Evolutionary conservation across 2,797 vertebrate species (phyloP).

Genomic region (Anguilla anguilla): DNA sequence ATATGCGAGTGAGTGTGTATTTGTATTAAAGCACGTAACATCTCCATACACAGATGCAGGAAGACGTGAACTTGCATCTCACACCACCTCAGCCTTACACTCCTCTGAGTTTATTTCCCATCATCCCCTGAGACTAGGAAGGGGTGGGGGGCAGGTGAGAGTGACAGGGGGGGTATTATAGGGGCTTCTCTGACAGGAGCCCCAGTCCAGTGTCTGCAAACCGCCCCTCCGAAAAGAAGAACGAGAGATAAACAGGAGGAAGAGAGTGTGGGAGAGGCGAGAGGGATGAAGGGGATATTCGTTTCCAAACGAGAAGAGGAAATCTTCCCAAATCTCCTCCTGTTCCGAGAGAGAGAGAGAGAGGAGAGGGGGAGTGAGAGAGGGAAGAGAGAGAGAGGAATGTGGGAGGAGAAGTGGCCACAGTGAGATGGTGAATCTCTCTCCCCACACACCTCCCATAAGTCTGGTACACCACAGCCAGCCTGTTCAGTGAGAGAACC

Average conservation of each 20-base stretch:
- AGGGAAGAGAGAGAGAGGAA: too few relatives aligned
- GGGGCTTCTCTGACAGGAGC: not conserved
- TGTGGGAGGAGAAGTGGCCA: too few relatives aligned
- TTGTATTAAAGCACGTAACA: not conserved
- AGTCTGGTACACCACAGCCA: too few relatives aligned
- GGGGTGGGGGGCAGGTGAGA: not conserved
- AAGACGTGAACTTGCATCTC: not conserved
- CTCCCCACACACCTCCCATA: too few relatives aligned
- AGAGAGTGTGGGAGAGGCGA: not conserved
- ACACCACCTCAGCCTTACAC: not conserved
- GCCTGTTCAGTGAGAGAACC: too few relatives aligned
- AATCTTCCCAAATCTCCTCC: constrained; percentile 6
- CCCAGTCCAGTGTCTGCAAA: not conserved
- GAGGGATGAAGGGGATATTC: not conserved
- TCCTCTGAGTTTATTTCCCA: not conserved
- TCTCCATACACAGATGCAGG: not conserved
- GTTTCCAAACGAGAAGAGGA: not conserved
- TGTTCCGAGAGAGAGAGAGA: not conserved
- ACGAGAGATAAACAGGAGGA: not conserved
- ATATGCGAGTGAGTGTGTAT: not conserved
- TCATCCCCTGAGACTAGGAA: not conserved
- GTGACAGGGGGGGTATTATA: not conserved
- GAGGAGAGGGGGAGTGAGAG: too few relatives aligned
- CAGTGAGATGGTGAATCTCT: too few relatives aligned
- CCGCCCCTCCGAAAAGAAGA: not conserved